Evolutionary conservation across 1,140 invertebrate genomes (phyloP), one percentile per base, ranked within the genome.

Genomic region (Hesperophylax magnus): DNA sequence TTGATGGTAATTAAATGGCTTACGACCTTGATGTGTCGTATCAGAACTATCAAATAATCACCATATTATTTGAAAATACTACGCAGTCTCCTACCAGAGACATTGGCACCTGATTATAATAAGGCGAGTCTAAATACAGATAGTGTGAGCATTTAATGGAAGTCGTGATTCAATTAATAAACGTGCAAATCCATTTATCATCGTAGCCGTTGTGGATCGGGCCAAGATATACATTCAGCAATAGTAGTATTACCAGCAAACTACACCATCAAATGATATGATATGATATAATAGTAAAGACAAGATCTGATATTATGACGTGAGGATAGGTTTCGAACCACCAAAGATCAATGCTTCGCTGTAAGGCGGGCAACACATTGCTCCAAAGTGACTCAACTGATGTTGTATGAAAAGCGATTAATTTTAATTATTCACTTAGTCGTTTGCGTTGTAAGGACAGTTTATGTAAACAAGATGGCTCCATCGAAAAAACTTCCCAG

Each of bases 1-100:
- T 52, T 47, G 39, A 71, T 71, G 67, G 39, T 52, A 71, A 71
- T 71, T 71, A 53, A 47, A 71, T 71, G 67, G n/a, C 67, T 47
- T 18, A 9, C 39, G 67, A 52, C 67, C 67, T 71, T 71, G 67
- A 20, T 15, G 22, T 52, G 67, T 71, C 67, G 39, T 18, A 24
- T 17, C n/a, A 52, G 22, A 67, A 71, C 27, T 39, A 69, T 18
- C 14, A 69, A 69, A 69, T 20, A 27, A 18, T 27, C 27, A 39
- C 65, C 6, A 47, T 18, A 18, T 39, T 71, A 39, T 47, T 47
- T 17, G 15, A 65, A 65, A 31, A 22, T 47, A 47, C 34, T 69
- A 47, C 65, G 65, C 65, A 69, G 65, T 47, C n/a, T 47, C 18
- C 47, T 18, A 8, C 39, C 5, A 22, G 67, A 24, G 39, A 3